Evolutionary conservation across 2,888 invertebrate species (phyloP), one percentile per base, ranked within the genome.

Genomic region (Phoronis australis): DNA sequence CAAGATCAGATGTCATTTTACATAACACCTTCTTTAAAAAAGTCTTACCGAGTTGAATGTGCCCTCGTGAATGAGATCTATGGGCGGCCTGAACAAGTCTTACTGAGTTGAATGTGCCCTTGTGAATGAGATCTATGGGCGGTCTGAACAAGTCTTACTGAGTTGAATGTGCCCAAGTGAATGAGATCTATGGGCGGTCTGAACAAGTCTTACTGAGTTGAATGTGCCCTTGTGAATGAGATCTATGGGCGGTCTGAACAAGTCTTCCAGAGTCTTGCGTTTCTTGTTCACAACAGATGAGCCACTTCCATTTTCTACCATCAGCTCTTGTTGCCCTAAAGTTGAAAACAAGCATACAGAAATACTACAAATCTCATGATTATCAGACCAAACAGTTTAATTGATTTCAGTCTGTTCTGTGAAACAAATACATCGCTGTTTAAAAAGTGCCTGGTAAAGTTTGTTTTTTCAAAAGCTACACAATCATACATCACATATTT

Each of bases 171-270:
- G 15, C 86, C 85, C 50, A 81, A 77, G 65, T 81, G 83, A 25
- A 84, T 80, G 39, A 87, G 78, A 62, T 86, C 85, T 48, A 84
- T 79, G 0, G 87, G 87, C 6, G 86, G 87, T 47, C 83, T 80
- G 69, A 84, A 87, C 21, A 87, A 76, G 66, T 85, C 84, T 50
- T 60, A 80, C 83, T 45, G 78, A 73, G 23, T 80, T 73, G 59
- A 86, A 82, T 4, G 83, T 78, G 15, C 86, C 85, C 50, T 81
- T 77, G 65, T 81, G 83, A 25, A 84, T 80, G 39, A 87, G 78
- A 62, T 86, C 85, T 48, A 84, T 79, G 0, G 87, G 87, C 6
- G 86, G 87, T 47, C 83, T 80, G 69, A 84, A 87, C 21, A 87
- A 76, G 66, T 85, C 84, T 70, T 84, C 85, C 37, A 87, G 74